These are phyloP conservation scores for Opisthograptis luteolata DNA, from an alignment of 2,888 invertebrate genomes.

Conservation along the genomic window DNA sequence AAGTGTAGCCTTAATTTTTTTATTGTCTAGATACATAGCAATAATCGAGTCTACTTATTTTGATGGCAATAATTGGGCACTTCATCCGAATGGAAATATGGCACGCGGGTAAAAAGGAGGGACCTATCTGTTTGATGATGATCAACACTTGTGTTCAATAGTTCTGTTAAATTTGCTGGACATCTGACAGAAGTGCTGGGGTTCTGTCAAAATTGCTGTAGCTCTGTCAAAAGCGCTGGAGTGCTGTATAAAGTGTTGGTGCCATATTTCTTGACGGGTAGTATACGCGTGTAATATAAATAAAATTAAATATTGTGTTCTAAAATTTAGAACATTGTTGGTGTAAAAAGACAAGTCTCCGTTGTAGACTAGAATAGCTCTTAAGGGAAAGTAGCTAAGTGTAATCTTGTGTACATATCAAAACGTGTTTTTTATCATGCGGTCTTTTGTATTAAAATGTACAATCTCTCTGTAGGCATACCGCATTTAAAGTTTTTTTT, in stretches of 20 bases:
- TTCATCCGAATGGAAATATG: slow-evolving; percentile 2
- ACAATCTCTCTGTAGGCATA: slow-evolving; percentile 53
- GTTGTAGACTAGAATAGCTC: slow-evolving; percentile 18
- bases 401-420: slow-evolving; percentile 74
- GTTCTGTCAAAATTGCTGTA: too few species aligned
- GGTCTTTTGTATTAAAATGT: slow-evolving; percentile 62
- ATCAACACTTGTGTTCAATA: too few species aligned
- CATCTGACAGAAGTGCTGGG: too few species aligned
- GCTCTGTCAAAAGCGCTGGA: too few species aligned
- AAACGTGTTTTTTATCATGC: slow-evolving; percentile 56
- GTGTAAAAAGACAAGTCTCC: slow-evolving; percentile 49
- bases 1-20: slow-evolving; percentile 51
- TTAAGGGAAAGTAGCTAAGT: slow-evolving; percentile 51
- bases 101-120: not conserved
- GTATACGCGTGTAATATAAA: slow-evolving; percentile 26
- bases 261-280: slow-evolving; percentile 29
- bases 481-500: slow-evolving; percentile 67
- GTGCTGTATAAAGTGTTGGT: too few species aligned
- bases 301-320: slow-evolving; percentile 60
- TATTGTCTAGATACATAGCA: slow-evolving; percentile 36
- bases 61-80: slow-evolving; percentile 52
- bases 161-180: too few species aligned
- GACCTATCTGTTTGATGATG: not conserved
- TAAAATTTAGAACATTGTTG: slow-evolving; percentile 72
- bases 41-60: slow-evolving; percentile 52